Evolutionary conservation across 2,113 vertebrate genomes (phyloP).

Genomic region (Xyliphius kryptos): DNA sequence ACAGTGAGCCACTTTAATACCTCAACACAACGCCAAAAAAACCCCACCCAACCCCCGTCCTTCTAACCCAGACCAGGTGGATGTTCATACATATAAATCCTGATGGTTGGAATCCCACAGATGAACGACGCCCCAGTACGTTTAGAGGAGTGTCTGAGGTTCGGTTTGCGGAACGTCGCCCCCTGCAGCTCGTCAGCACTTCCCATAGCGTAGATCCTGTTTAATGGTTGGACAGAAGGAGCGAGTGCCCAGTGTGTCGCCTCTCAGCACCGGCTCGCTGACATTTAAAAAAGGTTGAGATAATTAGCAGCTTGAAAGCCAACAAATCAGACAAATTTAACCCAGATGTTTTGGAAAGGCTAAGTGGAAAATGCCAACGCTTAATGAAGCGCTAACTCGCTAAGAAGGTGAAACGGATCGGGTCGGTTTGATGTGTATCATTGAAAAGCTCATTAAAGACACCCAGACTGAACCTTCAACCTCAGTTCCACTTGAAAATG

Average conservation of each 20-base stretch:
- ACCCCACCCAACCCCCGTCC: no score
- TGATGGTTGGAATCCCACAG: no score
- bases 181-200: constrained; percentile 5
- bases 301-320: constrained; percentile 45
- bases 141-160: neutral
- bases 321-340: constrained; percentile 48
- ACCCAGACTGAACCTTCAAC: constrained; percentile 9
- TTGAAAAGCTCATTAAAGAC: constrained; percentile 41
- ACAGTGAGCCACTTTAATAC: no score
- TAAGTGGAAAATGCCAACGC: constrained; percentile 42
- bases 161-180: constrained; percentile 24
- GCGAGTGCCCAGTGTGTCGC: constrained; percentile 35
- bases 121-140: no score
- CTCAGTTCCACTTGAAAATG: constrained; percentile 3
- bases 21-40: no score
- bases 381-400: constrained; percentile 34
- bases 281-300: constrained; percentile 49
- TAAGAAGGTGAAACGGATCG: constrained; percentile 19
- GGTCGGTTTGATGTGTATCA: constrained; percentile 29
- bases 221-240: constrained; percentile 32
- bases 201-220: constrained; percentile 21
- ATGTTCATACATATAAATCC: no score
- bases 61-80: no score
- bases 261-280: constrained; percentile 36
- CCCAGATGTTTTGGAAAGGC: constrained; percentile 46